Percentiles rank a stretch among this genome's conserved stretches.
These are phyloP conservation scores for Tridacna gigas DNA, from an alignment of 2,888 invertebrate genomes.

Conservation along the genomic window DNA sequence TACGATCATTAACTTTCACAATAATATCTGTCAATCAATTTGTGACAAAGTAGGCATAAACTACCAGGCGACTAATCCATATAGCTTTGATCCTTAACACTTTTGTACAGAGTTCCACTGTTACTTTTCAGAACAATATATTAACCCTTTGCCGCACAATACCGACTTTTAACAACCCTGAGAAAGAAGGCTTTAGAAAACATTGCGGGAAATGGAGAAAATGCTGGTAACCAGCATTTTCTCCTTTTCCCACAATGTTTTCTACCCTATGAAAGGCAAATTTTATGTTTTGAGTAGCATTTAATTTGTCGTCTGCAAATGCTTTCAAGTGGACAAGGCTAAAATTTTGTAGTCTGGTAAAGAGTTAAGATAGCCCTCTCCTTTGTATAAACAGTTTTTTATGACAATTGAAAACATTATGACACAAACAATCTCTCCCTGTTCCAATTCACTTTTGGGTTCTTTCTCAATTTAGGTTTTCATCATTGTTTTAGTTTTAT, in stretches of 20 bases:
- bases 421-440: too few species aligned
- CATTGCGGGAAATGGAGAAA: neutral
- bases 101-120: neutral
- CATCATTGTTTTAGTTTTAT: too few species aligned
- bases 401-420: too few species aligned
- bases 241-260: neutral
- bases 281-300: too few species aligned
- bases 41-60: slow-evolving; percentile 10
- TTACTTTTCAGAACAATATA: neutral
- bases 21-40: slow-evolving; percentile 11
- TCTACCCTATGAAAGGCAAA: neutral
- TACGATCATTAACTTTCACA: neutral
- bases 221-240: neutral
- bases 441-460: too few species aligned
- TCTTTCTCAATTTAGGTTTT: too few species aligned
- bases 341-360: too few species aligned
- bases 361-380: too few species aligned
- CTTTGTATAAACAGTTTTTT: too few species aligned
- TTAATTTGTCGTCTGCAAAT: too few species aligned
- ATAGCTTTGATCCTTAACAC: slow-evolving; percentile 13
- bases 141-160: neutral
- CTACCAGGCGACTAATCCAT: slow-evolving; percentile 21
- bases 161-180: neutral
- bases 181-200: neutral
- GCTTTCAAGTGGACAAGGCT: too few species aligned